Conservation (phyloP, 2,113 vertebrate species). For the Larimichthys crocea region DNA sequence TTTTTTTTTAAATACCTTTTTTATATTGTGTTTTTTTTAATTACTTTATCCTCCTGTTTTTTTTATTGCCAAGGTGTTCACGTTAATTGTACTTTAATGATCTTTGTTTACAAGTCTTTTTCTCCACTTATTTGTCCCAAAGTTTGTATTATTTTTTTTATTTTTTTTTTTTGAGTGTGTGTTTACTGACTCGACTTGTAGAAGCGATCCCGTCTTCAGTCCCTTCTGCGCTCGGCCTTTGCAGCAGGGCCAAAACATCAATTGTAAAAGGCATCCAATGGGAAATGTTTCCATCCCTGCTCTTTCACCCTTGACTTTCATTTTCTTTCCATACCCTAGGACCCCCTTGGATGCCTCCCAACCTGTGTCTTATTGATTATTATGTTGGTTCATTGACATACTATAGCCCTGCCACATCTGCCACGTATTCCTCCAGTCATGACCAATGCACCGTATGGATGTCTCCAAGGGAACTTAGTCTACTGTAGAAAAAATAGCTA, state of each 20-base stretch:
- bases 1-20: constrained; percentile 12
- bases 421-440: constrained; percentile 30
- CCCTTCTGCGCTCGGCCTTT: constrained; percentile 26
- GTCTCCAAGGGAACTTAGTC: constrained; percentile 58
- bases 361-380: constrained; percentile 9
- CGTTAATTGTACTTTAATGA: constrained; percentile 31
- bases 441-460: constrained; percentile 47
- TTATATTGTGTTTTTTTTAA: background rate
- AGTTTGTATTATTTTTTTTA: constrained; percentile 33
- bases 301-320: background rate
- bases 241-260: constrained; percentile 18
- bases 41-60: constrained; percentile 21
- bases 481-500: constrained; percentile 25
- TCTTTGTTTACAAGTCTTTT: constrained; percentile 51
- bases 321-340: background rate
- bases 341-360: background rate
- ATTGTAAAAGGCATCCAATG: constrained; percentile 6
- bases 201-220: constrained; percentile 7
- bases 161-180: constrained; percentile 5
- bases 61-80: constrained; percentile 50
- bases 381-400: constrained; percentile 10
- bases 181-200: constrained; percentile 47
- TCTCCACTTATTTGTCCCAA: constrained; percentile 33
- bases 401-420: constrained; percentile 29
- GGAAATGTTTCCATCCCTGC: constrained; percentile 9